Percentiles rank a stretch among this genome's conserved stretches.
phyloP scores from a whole-genome alignment of 1,140 invertebrate genomes.

The Coelopa frigida region DNA sequence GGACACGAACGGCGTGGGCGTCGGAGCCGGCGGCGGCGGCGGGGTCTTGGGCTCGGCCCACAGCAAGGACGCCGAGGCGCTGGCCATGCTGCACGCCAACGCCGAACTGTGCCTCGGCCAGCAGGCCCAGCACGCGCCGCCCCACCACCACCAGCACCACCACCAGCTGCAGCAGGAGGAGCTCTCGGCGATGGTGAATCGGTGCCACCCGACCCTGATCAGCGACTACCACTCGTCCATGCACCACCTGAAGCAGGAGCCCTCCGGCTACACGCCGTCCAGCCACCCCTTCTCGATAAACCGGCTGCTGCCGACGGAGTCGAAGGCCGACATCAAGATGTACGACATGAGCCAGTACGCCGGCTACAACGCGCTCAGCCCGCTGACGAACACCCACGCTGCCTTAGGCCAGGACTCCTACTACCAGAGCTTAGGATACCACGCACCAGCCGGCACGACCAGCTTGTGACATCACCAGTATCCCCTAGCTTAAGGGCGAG shows the following conservation, averaged over 20 bases:
- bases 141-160: constrained; percentile 46
- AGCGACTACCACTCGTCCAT: constrained; percentile 54
- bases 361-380: constrained; percentile 55
- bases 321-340: constrained; percentile 76
- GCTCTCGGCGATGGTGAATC: constrained; percentile 57
- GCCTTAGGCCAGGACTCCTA: constrained; percentile 64
- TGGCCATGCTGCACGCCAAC: constrained; percentile 53
- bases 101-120: constrained; percentile 43
- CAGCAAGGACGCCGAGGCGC: constrained; percentile 50
- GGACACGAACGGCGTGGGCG: constrained; percentile 19
- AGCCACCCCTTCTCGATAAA: constrained; percentile 92
- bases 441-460: constrained; percentile 57
- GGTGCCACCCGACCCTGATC: constrained; percentile 53
- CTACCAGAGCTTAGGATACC: constrained; percentile 72
- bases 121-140: constrained; percentile 47
- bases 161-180: constrained; percentile 54
- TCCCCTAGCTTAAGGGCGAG: constrained; percentile 58
- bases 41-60: constrained; percentile 31
- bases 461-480: constrained; percentile 68
- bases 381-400: constrained; percentile 56
- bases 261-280: constrained; percentile 66
- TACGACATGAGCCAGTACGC: constrained; percentile 67
- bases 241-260: constrained; percentile 70
- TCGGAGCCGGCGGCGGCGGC: constrained; percentile 33
- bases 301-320: constrained; percentile 76